Base-by-base conservation (phyloP, 2,113 vertebrate genomes). In the Nothoprocta pentlandii region DNA sequence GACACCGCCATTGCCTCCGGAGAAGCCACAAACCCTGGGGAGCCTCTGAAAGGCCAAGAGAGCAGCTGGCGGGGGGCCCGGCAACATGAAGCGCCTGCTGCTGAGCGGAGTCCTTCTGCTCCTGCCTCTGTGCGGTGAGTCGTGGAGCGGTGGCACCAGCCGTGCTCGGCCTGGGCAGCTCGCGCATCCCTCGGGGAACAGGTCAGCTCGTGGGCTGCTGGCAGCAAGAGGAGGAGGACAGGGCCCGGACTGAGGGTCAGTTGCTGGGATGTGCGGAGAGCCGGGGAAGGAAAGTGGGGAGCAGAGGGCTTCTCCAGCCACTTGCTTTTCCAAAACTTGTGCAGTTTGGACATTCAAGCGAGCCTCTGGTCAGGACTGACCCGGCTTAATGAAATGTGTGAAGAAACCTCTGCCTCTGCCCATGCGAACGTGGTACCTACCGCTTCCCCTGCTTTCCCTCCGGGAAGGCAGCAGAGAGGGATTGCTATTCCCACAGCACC, bases 121-220 rank as follows among this genome's bases (percentile, higher is more conserved):
- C 9, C 66, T 95, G 84, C 9, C 84, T 63, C 70, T 89, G 67
- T 62, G 89, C 0, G 84, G 94, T 95, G 80, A 94, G 92, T 89
- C 42, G 25, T 0, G 22, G 22, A 46, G 68, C 53, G 47, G 20
- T 14, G 25, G 12, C 59, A 0, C 1, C 0, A 3, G 73, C 36
- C 14, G 23, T 10, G 46, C 5, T 39, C 47, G 21, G 30, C 17
- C 64, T 47, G 66, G 20, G 66, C 5, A 22, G 20, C 62, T 22
- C 54, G 9, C 7, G 9, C 20, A 6, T 42, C 25, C 20, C 14
- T 10, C 5, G 0, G 7, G n/a, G 42, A 62, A 61, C 5, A 6
- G 10, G 10, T 7, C 64, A 58, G n/a, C 19, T 9, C 47, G 20
- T 76, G 90, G 32, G 39, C 10, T 2, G 14, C 36, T 12, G 23